Base-by-base conservation (phyloP, 2,888 invertebrate genomes). In the Cyrtodaria siliqua region DNA sequence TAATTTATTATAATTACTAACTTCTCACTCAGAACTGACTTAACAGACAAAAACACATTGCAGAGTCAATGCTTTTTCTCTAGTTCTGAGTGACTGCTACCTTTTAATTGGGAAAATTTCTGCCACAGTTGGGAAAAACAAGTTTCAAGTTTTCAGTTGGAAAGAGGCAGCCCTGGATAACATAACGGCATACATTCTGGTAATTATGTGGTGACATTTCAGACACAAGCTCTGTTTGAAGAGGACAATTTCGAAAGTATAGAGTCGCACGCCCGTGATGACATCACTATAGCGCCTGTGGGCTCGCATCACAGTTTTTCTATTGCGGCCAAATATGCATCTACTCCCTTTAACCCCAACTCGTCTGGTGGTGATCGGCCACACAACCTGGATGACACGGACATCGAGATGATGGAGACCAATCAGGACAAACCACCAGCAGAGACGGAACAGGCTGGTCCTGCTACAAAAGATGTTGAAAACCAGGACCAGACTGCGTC, bases 301-400 rank as follows among this genome's bases (percentile, higher is more conserved):
- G 86, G 88, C n/a, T 88, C 88, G n/a, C 88, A 89, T 40, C 84
- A 82, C 24, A 91, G 88, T 61, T 91, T 89, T 74, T 86, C 86
- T 16, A 83, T 82, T 3, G 82, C 88, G n/a, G 89, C 90, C 16
- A 80, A 78, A n/a, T 62, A 87, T 60, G 88, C 88, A 1, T 91
- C 91, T 0, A 91, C 91, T n/a, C 91, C 91, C 9, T 90, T 87
- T 64, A 84, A 84, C 33, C 70, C 81, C 14, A 74, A 79, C 24
- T 60, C 49, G 1, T 72, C 79, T 23, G 79, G 78, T 49, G 67
- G 64, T 20, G 27, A 57, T 12, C 47, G 50, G 2, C 14, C 62
- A 9, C 9, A 44, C n/a, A 42, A 50, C 33, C 42, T 70, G 24
- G 38, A 70, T 24, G 26, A 18, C 20, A 42, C 63, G n/a, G 56